phyloP scores from a whole-genome alignment of 2,113 vertebrate species.

The Scopus umbretta region DNA sequence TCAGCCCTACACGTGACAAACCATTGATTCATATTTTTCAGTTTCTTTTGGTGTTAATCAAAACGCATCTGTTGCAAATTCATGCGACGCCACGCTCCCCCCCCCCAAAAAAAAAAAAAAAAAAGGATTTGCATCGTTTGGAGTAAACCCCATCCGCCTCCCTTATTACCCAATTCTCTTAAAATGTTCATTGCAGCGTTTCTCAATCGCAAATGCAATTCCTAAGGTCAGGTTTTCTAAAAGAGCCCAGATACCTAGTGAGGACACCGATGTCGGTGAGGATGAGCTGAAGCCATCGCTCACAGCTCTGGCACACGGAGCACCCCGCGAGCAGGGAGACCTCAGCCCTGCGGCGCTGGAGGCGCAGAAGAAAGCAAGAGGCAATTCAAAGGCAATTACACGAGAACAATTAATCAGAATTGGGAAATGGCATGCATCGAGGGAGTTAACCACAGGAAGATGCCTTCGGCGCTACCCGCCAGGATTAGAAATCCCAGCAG shows the following conservation, averaged over 20 bases:
- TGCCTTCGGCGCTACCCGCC: not conserved
- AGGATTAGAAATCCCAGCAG: not conserved
- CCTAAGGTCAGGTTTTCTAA: not conserved
- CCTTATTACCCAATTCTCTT: not conserved
- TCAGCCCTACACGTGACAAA: accelerated
- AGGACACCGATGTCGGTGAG: accelerated
- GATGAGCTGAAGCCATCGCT: not conserved
- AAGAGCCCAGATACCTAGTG: not conserved
- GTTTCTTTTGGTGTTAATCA: not conserved
- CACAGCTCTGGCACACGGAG: not conserved
- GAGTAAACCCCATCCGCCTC: not conserved
- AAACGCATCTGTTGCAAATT: not conserved
- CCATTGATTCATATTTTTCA: not conserved
- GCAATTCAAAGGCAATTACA: not conserved
- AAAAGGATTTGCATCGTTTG: not conserved
- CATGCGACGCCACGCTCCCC: accelerated
- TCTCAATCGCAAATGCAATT: not conserved
- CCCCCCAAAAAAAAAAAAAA: too few species aligned
- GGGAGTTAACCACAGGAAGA: not conserved
- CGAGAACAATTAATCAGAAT: not conserved
- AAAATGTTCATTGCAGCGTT: not conserved
- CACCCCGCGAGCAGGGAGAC: not conserved
- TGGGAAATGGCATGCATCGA: not conserved
- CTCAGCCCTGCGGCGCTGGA: not conserved
- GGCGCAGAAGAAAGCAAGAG: not conserved